These are phyloP conservation scores for Diprion similis DNA, from an alignment of 1,140 invertebrate species.

Conservation along the genomic window DNA sequence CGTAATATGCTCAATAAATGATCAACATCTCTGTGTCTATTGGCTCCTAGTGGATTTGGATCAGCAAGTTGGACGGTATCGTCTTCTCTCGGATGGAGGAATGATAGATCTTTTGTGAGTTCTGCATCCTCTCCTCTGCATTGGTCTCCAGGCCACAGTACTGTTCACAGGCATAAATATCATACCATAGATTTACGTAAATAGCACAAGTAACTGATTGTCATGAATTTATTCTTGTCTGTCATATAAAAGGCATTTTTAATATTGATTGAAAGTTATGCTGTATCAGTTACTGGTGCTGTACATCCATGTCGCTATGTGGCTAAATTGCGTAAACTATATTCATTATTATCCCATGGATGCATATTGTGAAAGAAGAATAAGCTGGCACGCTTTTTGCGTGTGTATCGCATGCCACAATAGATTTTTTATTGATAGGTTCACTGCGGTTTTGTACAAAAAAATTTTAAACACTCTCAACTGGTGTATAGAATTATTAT, in stretches of 20 bases:
- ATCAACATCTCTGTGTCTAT: conserved; percentile 53
- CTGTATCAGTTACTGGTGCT: background rate
- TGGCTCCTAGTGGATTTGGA: conserved; percentile 62
- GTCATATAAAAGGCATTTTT: background rate
- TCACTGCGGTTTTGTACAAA: too few relatives aligned
- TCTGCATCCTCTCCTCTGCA: conserved; percentile 47
- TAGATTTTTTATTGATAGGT: too few relatives aligned
- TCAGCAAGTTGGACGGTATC: conserved; percentile 63
- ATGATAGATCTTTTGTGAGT: conserved; percentile 62
- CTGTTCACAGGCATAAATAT: conserved; percentile 14
- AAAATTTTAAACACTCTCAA: too few relatives aligned
- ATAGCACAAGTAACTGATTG: background rate
- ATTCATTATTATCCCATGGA: too few relatives aligned
- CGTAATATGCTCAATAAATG: conserved; percentile 31
- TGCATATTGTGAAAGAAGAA: too few relatives aligned
- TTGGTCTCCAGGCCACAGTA: conserved; percentile 30
- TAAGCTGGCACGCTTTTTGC: too few relatives aligned
- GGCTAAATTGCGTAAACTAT: background rate
- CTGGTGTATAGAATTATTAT: too few relatives aligned
- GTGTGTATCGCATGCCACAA: too few relatives aligned
- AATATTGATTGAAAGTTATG: background rate
- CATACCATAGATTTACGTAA: background rate
- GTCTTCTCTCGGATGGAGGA: conserved; percentile 63
- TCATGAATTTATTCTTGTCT: background rate
- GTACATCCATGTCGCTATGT: background rate